These are phyloP conservation scores for Choloepus hoffmanni DNA, from an alignment of 2,113 vertebrate genomes.

Conservation along the genomic window DNA sequence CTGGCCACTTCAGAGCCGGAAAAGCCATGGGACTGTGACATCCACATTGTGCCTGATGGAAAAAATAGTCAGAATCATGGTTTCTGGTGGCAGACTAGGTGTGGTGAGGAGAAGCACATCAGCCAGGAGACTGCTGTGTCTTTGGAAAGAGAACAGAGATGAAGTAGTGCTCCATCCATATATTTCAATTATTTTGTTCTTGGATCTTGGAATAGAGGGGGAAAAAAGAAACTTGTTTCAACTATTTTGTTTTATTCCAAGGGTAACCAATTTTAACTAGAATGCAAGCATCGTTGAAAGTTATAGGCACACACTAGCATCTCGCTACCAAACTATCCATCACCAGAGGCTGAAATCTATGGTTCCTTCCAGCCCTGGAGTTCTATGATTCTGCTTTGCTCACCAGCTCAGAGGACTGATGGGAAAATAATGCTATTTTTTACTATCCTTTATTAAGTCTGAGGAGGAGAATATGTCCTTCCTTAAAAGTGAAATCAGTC, in stretches of 20 bases:
- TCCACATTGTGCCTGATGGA: background rate
- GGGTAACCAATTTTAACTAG: background rate
- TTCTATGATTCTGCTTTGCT: background rate
- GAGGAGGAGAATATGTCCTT: background rate
- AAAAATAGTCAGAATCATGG: background rate
- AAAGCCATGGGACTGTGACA: background rate
- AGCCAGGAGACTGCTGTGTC: background rate
- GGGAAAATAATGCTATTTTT: background rate
- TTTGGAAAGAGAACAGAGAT: constrained; percentile 23
- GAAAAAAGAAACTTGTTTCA: background rate
- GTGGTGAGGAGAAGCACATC: background rate
- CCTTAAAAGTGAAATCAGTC: too few relatives aligned
- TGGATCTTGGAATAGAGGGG: background rate
- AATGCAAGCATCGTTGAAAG: background rate
- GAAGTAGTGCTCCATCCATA: background rate
- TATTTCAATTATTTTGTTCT: background rate
- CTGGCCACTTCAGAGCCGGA: constrained; percentile 39
- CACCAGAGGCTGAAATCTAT: background rate
- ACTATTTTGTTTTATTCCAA: background rate
- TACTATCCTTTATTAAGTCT: background rate
- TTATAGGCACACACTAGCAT: background rate
- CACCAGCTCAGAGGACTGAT: background rate
- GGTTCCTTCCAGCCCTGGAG: background rate
- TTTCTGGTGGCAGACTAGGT: background rate
- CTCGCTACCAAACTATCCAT: background rate